Percentiles rank a stretch among this genome's conserved stretches.
phyloP scores from a whole-genome alignment of 2,797 vertebrate genomes.

The Harpagifer antarcticus region DNA sequence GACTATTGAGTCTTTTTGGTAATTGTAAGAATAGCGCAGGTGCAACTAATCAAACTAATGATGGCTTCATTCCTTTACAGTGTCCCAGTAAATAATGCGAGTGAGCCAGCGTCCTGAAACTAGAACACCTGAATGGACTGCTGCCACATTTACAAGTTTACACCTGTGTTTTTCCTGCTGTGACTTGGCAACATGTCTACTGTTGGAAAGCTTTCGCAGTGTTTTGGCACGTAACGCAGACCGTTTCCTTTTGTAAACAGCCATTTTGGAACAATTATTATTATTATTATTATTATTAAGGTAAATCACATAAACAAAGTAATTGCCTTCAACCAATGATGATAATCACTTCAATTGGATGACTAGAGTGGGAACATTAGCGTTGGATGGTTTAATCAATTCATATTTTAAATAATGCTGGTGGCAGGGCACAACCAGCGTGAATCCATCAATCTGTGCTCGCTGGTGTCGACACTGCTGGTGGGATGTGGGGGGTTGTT shows the following conservation, averaged over 20 bases:
- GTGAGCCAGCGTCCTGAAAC: conserved; percentile 36
- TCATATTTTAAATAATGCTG: conserved; percentile 29
- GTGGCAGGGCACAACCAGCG: conserved; percentile 44
- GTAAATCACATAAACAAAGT: not conserved
- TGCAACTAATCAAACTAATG: conserved; percentile 34
- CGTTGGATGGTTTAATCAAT: conserved; percentile 40
- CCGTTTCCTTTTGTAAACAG: not conserved
- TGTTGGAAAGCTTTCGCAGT: conserved; percentile 12
- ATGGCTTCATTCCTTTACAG: conserved; percentile 51
- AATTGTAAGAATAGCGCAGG: conserved; percentile 44
- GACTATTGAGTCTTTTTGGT: not conserved
- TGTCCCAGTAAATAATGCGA: conserved; percentile 36
- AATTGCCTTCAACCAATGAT: conserved; percentile 14
- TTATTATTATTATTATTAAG: not conserved
- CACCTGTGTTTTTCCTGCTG: conserved; percentile 37
- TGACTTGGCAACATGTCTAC: conserved; percentile 26
- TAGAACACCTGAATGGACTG: conserved; percentile 50
- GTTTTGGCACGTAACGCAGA: conserved; percentile 5
- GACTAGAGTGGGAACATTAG: conserved; percentile 8
- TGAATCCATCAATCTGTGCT: conserved; percentile 52
- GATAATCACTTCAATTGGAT: conserved; percentile 19
- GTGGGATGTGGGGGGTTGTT: conserved; percentile 30
- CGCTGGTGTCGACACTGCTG: conserved; percentile 30
- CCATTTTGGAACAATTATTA: not conserved
- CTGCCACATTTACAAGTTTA: conserved; percentile 38